These are phyloP conservation scores for Batillaria attramentaria DNA, from an alignment of 1,140 invertebrate genomes.

Conservation along the genomic window DNA sequence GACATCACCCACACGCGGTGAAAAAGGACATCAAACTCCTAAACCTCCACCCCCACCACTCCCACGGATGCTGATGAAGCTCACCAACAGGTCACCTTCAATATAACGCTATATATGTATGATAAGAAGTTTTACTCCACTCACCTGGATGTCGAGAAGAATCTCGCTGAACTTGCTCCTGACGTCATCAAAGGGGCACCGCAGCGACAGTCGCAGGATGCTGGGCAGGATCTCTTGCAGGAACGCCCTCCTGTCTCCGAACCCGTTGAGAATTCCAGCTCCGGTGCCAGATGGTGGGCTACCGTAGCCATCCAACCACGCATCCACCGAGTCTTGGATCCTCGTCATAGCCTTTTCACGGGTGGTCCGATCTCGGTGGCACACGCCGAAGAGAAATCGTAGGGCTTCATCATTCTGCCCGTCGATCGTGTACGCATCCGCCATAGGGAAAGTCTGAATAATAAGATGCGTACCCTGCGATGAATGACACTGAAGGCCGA, in stretches of 20 bases:
- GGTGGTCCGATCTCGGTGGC: conserved; percentile 48
- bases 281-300: conserved; percentile 47
- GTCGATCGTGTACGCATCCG: conserved; percentile 7
- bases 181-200: conserved; percentile 65
- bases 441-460: conserved; percentile 20
- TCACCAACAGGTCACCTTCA: too few species aligned
- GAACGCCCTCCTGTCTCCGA: conserved; percentile 33
- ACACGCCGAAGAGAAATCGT: conserved; percentile 55
- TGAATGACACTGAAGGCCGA: neutral
- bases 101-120: neutral
- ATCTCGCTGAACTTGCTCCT: conserved; percentile 50
- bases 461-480: neutral
- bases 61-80: too few species aligned
- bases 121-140: too few species aligned
- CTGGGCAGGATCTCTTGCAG: conserved; percentile 58
- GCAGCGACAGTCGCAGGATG: conserved; percentile 53
- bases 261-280: conserved; percentile 22
- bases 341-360: conserved; percentile 53
- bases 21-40: too few species aligned
- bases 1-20: too few species aligned
- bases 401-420: conserved; percentile 54
- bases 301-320: conserved; percentile 61
- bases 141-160: conserved; percentile 59
- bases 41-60: too few species aligned
- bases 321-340: conserved; percentile 50